Base-by-base conservation (phyloP, 1,140 invertebrate genomes). In the Plectrocnemia conspersa region DNA sequence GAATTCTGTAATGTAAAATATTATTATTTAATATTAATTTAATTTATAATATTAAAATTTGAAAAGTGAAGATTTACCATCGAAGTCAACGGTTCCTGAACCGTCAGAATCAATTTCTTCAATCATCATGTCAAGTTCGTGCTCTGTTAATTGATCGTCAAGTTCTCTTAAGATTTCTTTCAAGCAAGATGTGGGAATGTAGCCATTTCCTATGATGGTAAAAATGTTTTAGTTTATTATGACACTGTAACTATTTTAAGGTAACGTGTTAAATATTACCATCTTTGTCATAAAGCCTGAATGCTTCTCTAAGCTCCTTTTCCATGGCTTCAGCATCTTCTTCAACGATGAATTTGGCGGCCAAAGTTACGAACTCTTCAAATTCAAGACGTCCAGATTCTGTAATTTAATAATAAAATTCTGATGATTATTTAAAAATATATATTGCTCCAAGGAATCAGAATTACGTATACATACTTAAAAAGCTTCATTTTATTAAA, bases 61-160 rank as follows among this genome's bases (percentile, higher is more conserved):
- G 19, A 40, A 18, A 42, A 42, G 13, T 32, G 32, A 42, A 44
- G 11, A 40, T 64, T 74, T 65, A 82, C 81, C 81, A 72, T 82
- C 81, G 65, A 82, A 82, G 68, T 82, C 81, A 49, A 80, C 79
- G 53, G 79, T 80, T 54, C 79, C 78, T 49, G 91, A 94, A 60
- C 91, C 91, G 72, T 96, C 93, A 49, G 91, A 90, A 73, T 96
- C 93, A 66, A 96, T 96, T 80, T 97, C 93, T 66, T 93, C 90
- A 68, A 97, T 96, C 83, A 96, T 94, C 68, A 91, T 89, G 65
- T 96, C 91, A 59, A 97, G 78, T 71, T 96, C 93, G 53, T 89
- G 84, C 54, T 93, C 85, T 27, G 91, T 94, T 36, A 97, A 77
- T 70, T 93, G 91, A 66, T 95, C 91, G 65, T 97, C 93, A 54